Evolutionary conservation across 2,113 vertebrate species (phyloP).

Genomic region (Platichthys stellatus): DNA sequence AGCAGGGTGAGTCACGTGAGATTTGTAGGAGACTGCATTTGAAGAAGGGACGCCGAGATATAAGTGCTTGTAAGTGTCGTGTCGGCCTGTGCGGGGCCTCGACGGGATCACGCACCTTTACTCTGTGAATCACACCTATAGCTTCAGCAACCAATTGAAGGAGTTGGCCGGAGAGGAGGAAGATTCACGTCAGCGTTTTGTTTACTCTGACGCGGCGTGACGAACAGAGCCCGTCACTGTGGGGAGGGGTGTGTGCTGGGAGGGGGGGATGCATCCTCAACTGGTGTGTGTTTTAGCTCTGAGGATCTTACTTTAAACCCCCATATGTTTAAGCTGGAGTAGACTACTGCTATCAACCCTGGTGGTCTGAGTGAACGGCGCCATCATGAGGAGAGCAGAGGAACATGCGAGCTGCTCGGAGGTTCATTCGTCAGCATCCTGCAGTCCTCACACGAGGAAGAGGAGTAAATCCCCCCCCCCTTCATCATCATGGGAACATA

Average conservation of each 20-base stretch:
- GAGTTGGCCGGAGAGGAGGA: conserved; percentile 27
- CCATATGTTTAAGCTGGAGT: conserved; percentile 22
- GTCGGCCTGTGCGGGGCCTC: background rate
- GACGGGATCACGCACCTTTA: conserved; percentile 20
- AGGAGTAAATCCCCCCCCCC: background rate
- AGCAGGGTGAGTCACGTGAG: background rate
- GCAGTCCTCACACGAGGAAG: no score
- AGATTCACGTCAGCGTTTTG: conserved; percentile 63
- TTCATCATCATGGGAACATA: background rate
- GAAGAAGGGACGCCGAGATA: background rate
- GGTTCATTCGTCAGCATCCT: no score
- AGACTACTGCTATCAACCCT: conserved; percentile 16
- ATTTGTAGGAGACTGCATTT: conserved; percentile 27
- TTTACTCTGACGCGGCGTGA: conserved; percentile 79
- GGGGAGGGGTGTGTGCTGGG: background rate
- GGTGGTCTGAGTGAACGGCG: conserved; percentile 53
- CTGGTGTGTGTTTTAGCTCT: conserved; percentile 40
- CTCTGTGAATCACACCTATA: conserved; percentile 54
- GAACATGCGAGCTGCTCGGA: background rate
- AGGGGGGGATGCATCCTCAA: conserved; percentile 14
- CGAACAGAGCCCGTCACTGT: conserved; percentile 63
- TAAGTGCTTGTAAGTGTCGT: background rate
- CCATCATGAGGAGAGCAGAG: conserved; percentile 63
- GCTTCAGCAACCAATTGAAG: conserved; percentile 29
- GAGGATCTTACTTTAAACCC: conserved; percentile 43